Percentiles rank a stretch among this genome's conserved stretches.
Evolutionary conservation across 2,797 vertebrate genomes (phyloP).

Genomic region (Aulostomus chinensis): DNA sequence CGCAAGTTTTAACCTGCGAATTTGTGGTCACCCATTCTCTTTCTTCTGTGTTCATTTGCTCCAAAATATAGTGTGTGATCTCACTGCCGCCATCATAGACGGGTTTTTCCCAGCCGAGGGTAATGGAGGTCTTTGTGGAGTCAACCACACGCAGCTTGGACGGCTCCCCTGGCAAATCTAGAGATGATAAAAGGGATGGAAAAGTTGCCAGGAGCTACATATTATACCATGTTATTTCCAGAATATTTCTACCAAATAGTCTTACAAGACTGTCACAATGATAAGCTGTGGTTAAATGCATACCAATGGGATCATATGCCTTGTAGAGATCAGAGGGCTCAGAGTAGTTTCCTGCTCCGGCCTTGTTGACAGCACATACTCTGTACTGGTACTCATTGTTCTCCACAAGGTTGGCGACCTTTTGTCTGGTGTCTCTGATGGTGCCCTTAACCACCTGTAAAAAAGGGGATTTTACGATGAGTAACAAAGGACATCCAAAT

Average conservation of each 20-base stretch:
- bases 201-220: no score
- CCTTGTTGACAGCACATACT: conserved; percentile 95
- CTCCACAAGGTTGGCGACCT: conserved; percentile 89
- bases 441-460: conserved; percentile 88
- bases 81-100: conserved; percentile 94
- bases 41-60: conserved; percentile 88
- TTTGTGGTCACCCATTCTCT: conserved; percentile 91
- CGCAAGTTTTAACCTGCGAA: conserved; percentile 91
- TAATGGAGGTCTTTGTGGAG: conserved; percentile 96
- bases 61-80: conserved; percentile 88
- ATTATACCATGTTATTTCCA: no score
- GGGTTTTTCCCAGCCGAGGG: conserved; percentile 93
- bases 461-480: no score
- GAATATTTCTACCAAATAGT: no score
- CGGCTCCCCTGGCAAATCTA: conserved; percentile 93
- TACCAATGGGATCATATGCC: conserved; percentile 94
- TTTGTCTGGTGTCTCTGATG: conserved; percentile 96
- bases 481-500: no score
- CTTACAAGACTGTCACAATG: neutral
- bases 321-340: conserved; percentile 91
- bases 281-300: conserved; percentile 31
- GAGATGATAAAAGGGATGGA: no score
- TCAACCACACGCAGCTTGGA: conserved; percentile 92
- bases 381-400: conserved; percentile 94
- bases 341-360: conserved; percentile 92